Conservation (phyloP, 2,888 invertebrate species). For the Eupeodes latifasciatus region DNA sequence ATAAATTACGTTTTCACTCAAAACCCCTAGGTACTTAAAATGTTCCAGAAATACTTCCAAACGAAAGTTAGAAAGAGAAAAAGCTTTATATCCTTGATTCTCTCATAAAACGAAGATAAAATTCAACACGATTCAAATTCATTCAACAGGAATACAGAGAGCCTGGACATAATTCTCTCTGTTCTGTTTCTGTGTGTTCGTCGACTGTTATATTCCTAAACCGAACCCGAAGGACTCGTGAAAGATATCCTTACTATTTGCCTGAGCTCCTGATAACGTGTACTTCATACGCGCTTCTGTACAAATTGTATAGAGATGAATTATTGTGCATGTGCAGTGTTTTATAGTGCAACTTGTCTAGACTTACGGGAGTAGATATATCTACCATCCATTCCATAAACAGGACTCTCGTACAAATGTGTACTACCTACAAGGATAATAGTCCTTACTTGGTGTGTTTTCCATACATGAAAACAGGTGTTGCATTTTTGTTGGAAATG, state of each 20-base stretch:
- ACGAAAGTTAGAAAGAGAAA: conserved; percentile 33
- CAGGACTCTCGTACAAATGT: conserved; percentile 42
- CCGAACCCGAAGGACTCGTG: background rate
- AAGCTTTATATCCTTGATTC: background rate
- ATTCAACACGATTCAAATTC: conserved; percentile 21
- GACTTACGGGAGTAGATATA: conserved; percentile 39
- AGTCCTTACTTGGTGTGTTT: background rate
- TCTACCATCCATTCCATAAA: background rate
- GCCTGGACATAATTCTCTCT: background rate
- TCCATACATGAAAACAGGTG: conserved; percentile 46
- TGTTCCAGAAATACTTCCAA: conserved; percentile 6
- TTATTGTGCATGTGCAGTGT: background rate
- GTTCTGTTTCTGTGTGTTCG: background rate
- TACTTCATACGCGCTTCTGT: conserved; percentile 53
- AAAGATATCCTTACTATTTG: background rate
- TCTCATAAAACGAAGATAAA: background rate
- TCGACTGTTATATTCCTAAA: background rate
- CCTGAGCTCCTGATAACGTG: conserved; percentile 60
- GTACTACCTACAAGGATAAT: background rate
- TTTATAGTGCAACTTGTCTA: conserved; percentile 62
- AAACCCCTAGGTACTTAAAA: background rate
- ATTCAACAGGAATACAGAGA: conserved; percentile 49
- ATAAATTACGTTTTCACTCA: background rate
- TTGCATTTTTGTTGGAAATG: conserved; percentile 20
- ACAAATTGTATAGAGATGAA: conserved; percentile 16